phyloP scores from a whole-genome alignment of 2,113 vertebrate species.

The Symphodus melops region DNA sequence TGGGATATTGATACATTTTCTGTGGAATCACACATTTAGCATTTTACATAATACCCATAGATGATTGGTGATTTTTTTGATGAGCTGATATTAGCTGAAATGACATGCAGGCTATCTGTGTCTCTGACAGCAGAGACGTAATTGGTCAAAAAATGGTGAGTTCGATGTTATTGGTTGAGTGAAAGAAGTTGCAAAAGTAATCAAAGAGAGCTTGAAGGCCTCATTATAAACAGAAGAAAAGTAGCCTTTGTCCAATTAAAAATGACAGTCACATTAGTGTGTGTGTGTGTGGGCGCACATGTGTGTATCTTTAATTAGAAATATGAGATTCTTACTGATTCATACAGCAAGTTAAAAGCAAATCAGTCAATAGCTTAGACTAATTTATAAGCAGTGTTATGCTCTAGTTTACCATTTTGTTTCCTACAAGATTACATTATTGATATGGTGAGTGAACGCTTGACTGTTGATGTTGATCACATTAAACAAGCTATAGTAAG shows the following conservation, averaged over 20 bases:
- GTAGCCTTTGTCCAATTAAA: slow-evolving; percentile 62
- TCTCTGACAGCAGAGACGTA: slow-evolving; percentile 19
- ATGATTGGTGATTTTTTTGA: slow-evolving; percentile 18
- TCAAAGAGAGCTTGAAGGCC: slow-evolving; percentile 44
- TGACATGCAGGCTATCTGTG: slow-evolving; percentile 3
- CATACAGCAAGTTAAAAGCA: too few species aligned
- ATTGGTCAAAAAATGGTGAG: slow-evolving; percentile 47
- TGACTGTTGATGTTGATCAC: too few species aligned
- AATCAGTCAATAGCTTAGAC: too few species aligned
- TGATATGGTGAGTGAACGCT: too few species aligned
- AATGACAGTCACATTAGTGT: slow-evolving; percentile 13
- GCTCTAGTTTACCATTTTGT: too few species aligned
- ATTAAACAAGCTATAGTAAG: too few species aligned
- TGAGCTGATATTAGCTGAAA: slow-evolving; percentile 34
- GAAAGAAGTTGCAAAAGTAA: slow-evolving; percentile 33
- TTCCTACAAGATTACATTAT: too few species aligned
- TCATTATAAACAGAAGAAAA: slow-evolving; percentile 56
- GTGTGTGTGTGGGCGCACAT: background rate
- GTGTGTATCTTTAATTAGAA: too few species aligned
- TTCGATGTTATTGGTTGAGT: slow-evolving; percentile 22
- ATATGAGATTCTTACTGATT: too few species aligned
- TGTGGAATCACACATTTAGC: background rate
- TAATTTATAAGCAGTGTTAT: too few species aligned
- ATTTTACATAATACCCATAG: background rate
- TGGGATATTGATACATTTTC: background rate